These are phyloP conservation scores for Pycnomerus fuliginosus DNA, from an alignment of 2,888 invertebrate genomes.

Conservation along the genomic window DNA sequence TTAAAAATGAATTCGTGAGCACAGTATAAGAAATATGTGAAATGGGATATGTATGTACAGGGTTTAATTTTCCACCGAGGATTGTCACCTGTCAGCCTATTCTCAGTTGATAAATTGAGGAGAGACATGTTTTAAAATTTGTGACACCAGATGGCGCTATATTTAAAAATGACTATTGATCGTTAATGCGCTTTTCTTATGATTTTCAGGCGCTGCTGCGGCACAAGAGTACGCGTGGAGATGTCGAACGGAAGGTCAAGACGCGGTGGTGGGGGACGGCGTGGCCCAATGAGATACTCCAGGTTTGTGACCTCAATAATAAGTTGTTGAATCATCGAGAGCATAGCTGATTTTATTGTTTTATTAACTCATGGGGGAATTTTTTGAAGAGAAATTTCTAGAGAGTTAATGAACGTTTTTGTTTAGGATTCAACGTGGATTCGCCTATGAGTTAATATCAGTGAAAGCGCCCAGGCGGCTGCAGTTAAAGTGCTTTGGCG, in stretches of 20 bases:
- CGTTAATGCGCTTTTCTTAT: conserved; percentile 1
- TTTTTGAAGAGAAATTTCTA: neutral
- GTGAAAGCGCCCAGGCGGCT: conserved; percentile 11
- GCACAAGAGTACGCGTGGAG: conserved; percentile 86
- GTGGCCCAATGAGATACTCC: conserved; percentile 49
- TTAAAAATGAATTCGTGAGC: no score
- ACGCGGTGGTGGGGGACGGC: conserved; percentile 57
- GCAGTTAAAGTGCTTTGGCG: conserved; percentile 44
- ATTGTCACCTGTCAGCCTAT: no score
- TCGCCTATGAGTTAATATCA: conserved; percentile 12
- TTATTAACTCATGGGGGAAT: conserved; percentile 12
- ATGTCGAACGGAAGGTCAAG: conserved; percentile 87
- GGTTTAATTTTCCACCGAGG: no score
- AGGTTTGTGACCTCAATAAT: conserved; percentile 37
- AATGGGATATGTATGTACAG: no score
- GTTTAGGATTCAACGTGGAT: neutral
- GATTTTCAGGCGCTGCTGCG: conserved; percentile 74
- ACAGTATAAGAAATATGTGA: no score
- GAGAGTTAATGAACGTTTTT: neutral
- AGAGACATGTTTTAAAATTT: no score
- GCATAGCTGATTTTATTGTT: conserved; percentile 4
- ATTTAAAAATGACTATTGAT: no score
- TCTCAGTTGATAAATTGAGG: no score
- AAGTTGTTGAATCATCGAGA: conserved; percentile 2
- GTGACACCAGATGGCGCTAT: no score